phyloP scores from a whole-genome alignment of 2,113 vertebrate species.

The Rhombomys opimus region DNA sequence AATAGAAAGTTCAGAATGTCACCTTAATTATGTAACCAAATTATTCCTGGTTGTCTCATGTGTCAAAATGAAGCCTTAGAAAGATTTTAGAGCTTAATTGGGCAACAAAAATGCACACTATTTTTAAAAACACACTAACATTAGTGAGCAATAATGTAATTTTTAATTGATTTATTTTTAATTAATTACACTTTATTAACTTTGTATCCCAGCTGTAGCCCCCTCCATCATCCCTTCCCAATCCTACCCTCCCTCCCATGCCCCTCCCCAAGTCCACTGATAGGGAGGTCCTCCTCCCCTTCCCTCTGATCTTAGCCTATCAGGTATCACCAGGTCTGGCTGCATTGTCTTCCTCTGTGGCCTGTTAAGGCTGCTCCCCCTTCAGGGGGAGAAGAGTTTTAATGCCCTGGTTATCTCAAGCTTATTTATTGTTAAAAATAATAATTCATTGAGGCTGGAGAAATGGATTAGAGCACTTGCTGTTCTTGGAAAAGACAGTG shows the following conservation, averaged over 20 bases:
- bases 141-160: not conserved
- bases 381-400: too few species aligned
- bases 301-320: too few species aligned
- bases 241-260: too few species aligned
- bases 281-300: too few species aligned
- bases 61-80: not conserved
- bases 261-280: too few species aligned
- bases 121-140: not conserved
- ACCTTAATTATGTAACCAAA: not conserved
- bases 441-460: not conserved
- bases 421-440: not conserved
- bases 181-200: too few species aligned
- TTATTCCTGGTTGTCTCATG: not conserved
- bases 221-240: too few species aligned
- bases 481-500: not conserved
- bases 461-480: not conserved
- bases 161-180: not conserved
- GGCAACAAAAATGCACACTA: not conserved
- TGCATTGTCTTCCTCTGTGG: too few species aligned
- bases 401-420: not conserved
- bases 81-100: not conserved
- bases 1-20: not conserved
- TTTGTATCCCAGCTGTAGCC: too few species aligned
- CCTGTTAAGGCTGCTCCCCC: too few species aligned
- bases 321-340: too few species aligned